Base-by-base conservation (phyloP, 2,888 invertebrate species). In the Bimastos eiseni region DNA sequence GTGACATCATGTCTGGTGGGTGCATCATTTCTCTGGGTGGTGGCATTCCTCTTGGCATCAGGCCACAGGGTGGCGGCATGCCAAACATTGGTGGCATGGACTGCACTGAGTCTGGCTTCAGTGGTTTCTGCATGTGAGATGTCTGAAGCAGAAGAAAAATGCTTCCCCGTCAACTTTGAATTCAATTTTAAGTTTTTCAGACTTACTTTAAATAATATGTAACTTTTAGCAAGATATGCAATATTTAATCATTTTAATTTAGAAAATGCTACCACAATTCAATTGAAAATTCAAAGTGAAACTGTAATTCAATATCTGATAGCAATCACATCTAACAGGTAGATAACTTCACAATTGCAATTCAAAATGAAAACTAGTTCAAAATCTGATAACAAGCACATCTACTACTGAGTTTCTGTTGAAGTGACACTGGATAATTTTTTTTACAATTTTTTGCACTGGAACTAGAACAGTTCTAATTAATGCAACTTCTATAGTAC, bases 41-140 rank as follows among this genome's bases (percentile, higher is more conserved):
- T 84, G 84, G 84, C 84, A 84, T 84, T 84, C 84, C 84, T 84
- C 84, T 84, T 84, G 84, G 84, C 84, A 84, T 84, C 84, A 84
- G 1, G 34, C 86, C 86, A 36, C 86, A 37, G 21, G 86, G 86
- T 36, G 86, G 86, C n/a, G 86, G 36, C 37, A 86, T 86, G 86
- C 86, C 86, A 86, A 86, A 86, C 34, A 86, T 37, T 36, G 86
- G 36, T 36, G 86, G 86, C 86, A 86, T 86, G 34, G 86, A 37
- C n/a, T 34, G 86, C 86, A 86, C 36, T 3, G 86, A 70, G 30
- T 70, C 70, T 70, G 70, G 70, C 13, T n/a, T 30, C 0, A n/a
- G 70, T n/a, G 70, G 70, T n/a, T n/a, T 70, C 70, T 70, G 70
- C n/a, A n/a, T 70, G 30, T 70, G 70, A 70, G 70, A 70, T 70